These are phyloP conservation scores for Lycopodina hypogea DNA, from an alignment of 37 sponge, comb jelly and placozoan genomes.

Conservation along the genomic window DNA sequence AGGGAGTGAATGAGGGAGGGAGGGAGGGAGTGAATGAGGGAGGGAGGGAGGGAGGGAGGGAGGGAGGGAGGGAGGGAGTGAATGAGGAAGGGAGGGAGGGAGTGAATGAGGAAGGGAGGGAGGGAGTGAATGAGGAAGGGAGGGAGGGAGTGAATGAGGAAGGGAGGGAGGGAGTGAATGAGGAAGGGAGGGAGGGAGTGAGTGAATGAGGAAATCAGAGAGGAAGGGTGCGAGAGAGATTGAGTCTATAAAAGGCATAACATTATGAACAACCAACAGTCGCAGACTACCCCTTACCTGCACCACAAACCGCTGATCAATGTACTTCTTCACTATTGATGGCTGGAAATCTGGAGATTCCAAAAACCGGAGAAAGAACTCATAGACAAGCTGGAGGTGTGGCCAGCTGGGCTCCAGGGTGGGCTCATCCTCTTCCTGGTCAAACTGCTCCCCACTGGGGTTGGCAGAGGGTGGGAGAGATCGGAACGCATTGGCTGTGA, in stretches of 20 bases:
- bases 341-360: slow-evolving; percentile 96
- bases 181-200: too few species aligned
- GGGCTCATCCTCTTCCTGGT: slow-evolving; percentile 98
- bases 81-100: too few species aligned
- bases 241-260: not conserved
- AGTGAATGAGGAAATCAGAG: too few species aligned
- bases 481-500: slow-evolving; percentile 89
- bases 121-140: too few species aligned
- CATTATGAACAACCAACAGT: not conserved
- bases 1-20: too few species aligned
- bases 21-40: too few species aligned
- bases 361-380: slow-evolving; percentile 91
- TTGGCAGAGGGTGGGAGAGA: slow-evolving; percentile 92
- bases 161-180: too few species aligned
- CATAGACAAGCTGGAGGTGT: slow-evolving; percentile 95
- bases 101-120: too few species aligned
- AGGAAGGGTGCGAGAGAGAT: not conserved
- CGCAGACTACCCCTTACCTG: slow-evolving; percentile 41
- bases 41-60: not conserved
- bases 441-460: slow-evolving; percentile 94
- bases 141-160: too few species aligned
- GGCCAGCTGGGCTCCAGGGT: slow-evolving; percentile 97
- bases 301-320: slow-evolving; percentile 92
- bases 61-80: too few species aligned
- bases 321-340: slow-evolving; percentile 81